Conservation (phyloP, 2,113 vertebrate genomes). For the Spizaetus ornatus region DNA sequence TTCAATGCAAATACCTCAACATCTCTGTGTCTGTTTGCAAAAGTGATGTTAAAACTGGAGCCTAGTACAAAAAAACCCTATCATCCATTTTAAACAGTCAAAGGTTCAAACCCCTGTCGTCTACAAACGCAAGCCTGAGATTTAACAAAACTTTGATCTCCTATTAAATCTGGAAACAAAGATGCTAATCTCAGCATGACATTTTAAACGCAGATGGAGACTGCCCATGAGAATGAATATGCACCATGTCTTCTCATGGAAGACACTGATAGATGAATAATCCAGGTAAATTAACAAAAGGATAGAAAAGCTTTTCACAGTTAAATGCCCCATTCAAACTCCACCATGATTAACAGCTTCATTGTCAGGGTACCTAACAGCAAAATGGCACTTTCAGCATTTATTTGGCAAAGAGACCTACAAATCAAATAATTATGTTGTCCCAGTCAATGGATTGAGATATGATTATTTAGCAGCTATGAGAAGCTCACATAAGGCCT, state of each 20-base stretch:
- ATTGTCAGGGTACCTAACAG: not conserved
- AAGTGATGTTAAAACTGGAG: not conserved
- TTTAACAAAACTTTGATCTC: not conserved
- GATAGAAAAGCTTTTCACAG: not conserved
- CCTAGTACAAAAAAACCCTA: not conserved
- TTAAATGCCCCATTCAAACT: not conserved
- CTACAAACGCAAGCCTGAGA: not conserved
- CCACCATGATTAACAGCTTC: not conserved
- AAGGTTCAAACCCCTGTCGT: not conserved
- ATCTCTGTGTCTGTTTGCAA: not conserved
- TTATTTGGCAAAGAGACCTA: not conserved
- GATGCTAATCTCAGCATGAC: not conserved
- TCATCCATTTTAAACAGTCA: not conserved
- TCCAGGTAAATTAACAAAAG: not conserved
- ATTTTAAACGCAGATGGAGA: not conserved
- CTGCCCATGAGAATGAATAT: not conserved
- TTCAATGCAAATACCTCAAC: not conserved
- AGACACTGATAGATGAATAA: not conserved
- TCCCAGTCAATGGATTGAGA: not conserved
- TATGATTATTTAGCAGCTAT: not conserved
- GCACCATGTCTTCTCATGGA: not conserved
- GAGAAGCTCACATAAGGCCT: not conserved
- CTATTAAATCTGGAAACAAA: not conserved
- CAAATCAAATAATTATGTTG: not conserved
- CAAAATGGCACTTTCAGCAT: not conserved